phyloP scores from a whole-genome alignment of 2,888 invertebrate species.

The Acanthosoma haemorrhoidale region DNA sequence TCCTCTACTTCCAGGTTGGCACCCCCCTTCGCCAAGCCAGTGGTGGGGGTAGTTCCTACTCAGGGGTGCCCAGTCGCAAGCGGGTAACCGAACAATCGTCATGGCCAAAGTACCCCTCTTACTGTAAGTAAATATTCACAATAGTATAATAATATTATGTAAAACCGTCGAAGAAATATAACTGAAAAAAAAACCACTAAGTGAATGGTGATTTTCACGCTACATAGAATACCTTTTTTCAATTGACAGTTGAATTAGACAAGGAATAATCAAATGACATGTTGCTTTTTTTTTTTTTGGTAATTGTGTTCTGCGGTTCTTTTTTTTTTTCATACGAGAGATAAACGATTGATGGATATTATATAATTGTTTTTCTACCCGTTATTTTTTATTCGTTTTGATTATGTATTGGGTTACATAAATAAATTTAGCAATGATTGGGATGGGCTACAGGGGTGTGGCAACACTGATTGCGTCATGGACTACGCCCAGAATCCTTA shows the following conservation, averaged over 20 bases:
- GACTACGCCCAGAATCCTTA: slow-evolving; percentile 4
- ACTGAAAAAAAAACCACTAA: too few species aligned
- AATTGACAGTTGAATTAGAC: too few species aligned
- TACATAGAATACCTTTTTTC: too few species aligned
- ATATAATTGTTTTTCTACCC: background rate
- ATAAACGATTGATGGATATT: background rate
- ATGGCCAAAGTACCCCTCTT: slow-evolving; percentile 8
- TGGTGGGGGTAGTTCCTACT: background rate
- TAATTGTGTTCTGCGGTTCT: too few species aligned
- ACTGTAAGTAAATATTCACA: background rate
- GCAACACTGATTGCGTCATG: slow-evolving; percentile 22
- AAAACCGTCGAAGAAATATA: too few species aligned
- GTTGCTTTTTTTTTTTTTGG: too few species aligned
- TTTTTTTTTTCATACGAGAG: too few species aligned
- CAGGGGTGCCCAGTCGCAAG: slow-evolving; percentile 8
- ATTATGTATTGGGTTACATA: slow-evolving; percentile 11
- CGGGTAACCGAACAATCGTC: slow-evolving; percentile 12
- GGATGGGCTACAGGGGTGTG: slow-evolving; percentile 25
- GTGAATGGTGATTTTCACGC: too few species aligned
- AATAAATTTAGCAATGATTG: slow-evolving; percentile 29
- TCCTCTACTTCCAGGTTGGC: slow-evolving; percentile 12
- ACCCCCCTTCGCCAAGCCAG: background rate
- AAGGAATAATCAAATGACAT: too few species aligned
- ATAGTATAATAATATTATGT: too few species aligned
- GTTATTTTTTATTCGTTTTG: background rate